These are phyloP conservation scores for Ciona savignyi DNA, from an alignment of 23 tunicate genomes.

Conservation along the genomic window DNA sequence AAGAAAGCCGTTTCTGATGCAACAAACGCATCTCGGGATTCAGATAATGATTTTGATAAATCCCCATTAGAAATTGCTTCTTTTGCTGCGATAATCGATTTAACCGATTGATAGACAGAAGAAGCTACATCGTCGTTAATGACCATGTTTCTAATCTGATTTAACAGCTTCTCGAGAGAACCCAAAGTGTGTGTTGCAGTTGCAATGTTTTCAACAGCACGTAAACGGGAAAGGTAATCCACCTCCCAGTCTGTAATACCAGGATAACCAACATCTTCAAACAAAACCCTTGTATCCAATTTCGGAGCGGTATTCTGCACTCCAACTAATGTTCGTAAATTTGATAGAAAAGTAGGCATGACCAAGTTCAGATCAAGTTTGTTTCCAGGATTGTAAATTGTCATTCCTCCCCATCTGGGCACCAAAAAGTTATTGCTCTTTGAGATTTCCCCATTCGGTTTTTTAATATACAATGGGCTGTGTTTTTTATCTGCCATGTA, in stretches of 20 bases:
- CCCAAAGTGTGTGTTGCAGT: constrained; percentile 46
- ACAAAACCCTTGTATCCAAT: constrained; percentile 2
- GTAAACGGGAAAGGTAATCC: constrained; percentile 30
- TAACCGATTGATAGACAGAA: constrained; percentile 43
- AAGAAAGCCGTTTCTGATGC: constrained; percentile 96
- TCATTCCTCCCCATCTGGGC: constrained; percentile 90
- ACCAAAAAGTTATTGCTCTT: constrained; percentile 61
- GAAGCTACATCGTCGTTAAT: constrained; percentile 74
- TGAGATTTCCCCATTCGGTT: constrained; percentile 31
- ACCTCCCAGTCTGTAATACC: constrained; percentile 70
- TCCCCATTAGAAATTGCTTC: constrained; percentile 10
- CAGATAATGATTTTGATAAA: constrained; percentile 13
- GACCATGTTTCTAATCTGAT: constrained; percentile 71
- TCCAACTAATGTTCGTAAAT: constrained; percentile 54
- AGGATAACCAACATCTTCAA: constrained; percentile 3
- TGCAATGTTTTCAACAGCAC: constrained; percentile 57
- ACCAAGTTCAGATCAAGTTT: not conserved
- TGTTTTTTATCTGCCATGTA: constrained; percentile 45
- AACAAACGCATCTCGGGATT: constrained; percentile 38
- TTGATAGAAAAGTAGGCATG: too few species aligned
- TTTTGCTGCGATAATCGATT: constrained; percentile 36
- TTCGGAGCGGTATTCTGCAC: constrained; percentile 3
- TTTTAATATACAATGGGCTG: constrained; percentile 52
- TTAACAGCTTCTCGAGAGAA: constrained; percentile 44
- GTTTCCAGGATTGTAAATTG: constrained; percentile 28